A percentile compares a stretch with the other conserved stretches of the same genome.
Evolutionary conservation across 2,113 vertebrate genomes (phyloP).

Genomic region (Neomonachus schauinslandi): DNA sequence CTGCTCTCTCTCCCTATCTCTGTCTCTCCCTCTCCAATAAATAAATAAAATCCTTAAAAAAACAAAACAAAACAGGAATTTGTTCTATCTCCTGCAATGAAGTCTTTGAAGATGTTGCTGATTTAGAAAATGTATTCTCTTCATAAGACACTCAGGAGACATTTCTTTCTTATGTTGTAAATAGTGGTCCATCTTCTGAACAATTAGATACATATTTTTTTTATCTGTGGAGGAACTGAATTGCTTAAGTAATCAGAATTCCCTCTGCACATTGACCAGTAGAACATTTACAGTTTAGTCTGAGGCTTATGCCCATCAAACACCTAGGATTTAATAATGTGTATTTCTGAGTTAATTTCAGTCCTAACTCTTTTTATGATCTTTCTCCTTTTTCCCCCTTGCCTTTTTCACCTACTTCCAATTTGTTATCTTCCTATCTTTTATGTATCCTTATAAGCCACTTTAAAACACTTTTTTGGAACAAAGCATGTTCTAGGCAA

Average conservation of each 20-base stretch:
- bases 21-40: neutral
- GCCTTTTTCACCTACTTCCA: neutral
- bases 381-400: neutral
- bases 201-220: neutral
- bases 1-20: neutral
- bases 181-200: neutral
- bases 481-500: neutral
- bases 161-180: neutral
- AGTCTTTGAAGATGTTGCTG: neutral
- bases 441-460: slow-evolving; percentile 28
- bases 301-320: neutral
- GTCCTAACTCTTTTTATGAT: neutral
- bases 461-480: slow-evolving; percentile 13
- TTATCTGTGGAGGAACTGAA: neutral
- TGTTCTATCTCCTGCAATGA: neutral
- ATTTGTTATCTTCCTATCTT: slow-evolving; percentile 35
- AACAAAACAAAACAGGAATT: neutral
- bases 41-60: neutral
- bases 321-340: neutral
- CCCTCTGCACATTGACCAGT: neutral
- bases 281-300: neutral
- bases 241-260: neutral
- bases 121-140: neutral
- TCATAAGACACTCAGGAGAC: neutral
- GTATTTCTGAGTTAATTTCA: neutral